Base-by-base conservation (phyloP, 2,888 invertebrate genomes). In the Lycia hirtaria region DNA sequence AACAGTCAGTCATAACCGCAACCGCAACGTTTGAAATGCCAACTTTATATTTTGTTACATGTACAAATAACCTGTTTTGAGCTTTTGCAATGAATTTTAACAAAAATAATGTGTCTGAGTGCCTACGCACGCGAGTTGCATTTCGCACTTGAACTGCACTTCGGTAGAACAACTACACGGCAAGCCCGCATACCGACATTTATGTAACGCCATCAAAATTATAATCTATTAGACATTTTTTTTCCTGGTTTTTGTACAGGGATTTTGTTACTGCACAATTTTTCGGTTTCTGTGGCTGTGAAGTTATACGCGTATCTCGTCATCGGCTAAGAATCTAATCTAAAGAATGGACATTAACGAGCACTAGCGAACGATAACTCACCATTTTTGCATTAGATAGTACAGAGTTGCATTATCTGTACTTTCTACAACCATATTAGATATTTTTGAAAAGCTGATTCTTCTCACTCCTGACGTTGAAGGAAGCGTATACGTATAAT, bases 1-100 rank as follows among this genome's bases (percentile, higher is more conserved):
- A 81, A 76, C 84, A 81, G 87, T 86, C 87, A 86, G 87, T 87
- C 85, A 78, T 76, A 71, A 74, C 66, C 65, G 60, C 58, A 43
- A 61, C 24, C n/a, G n/a, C n/a, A n/a, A n/a, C n/a, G n/a, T n/a
- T 38, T 41, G 6, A 9, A 41, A 22, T 33, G 40, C 19, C 53
- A 56, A 41, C 2, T 51, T 60, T 65, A 49, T 66, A 50, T 64
- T 38, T 67, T 28, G 26, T 26, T 41, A 28, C 14, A 67, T 64
- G n/a, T n/a, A n/a, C n/a, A n/a, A n/a, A 62, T 60, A 58, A 56
- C 53, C 51, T 51, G 60, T 44, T 38, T 48, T 47, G 38, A 56
- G 51, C 56, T 56, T 45, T 14, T 20, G 51, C 32, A 30, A 44
- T 30, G 7, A 50, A 50, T 35, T 15, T 24, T 24, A 14, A 48